Evolutionary conservation across 2,113 vertebrate species (phyloP), one percentile per base, ranked within the genome.

Genomic region (Camelus bactrianus): DNA sequence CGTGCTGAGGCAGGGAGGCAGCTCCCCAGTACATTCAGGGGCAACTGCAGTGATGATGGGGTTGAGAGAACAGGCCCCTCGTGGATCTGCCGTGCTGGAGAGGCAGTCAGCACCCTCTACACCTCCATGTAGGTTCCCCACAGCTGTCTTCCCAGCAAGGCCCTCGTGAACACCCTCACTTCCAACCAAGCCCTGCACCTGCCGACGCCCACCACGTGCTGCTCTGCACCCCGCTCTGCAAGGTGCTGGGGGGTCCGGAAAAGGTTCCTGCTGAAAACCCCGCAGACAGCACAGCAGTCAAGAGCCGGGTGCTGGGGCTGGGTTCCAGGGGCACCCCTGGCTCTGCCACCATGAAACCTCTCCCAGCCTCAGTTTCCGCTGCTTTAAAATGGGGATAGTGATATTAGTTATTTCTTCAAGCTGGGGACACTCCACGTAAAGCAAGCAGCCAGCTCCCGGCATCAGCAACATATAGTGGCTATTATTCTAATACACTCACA

Each of bases 91-190:
- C 35, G 60, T 35, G 42, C 26, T 5, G 42, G 13, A 22, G 13
- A 48, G 46, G 8, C n/a, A 6, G 35, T 13, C 7, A 64, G 84
- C 26, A 16, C 3, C 26, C 11, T 17, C 48, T 30, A 19, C 19
- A 15, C 2, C 38, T 11, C 48, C 69, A 13, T 0, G 3, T 0
- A 6, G 48, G 35, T 12, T 8, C 35, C 82, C 0, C 0, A 58
- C 38, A 6, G 48, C 13, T 6, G n/a, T 35, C 65, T 91, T n/a
- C 52, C 32, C 56, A 58, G 79, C 38, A 19, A 42, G 64, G 70
- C 62, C 81, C 32, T 70, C n/a, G 2, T 0, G 50, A 9, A 62
- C 62, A 46, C 32, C 58, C 15, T 30, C 67, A 7, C 9, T 60
- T 28, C 52, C 62, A 50, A 32, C 2, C 10, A 62, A 30, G 76